Percentiles rank a stretch among this genome's conserved stretches.
Evolutionary conservation across 2,888 invertebrate species (phyloP).

Genomic region (Eueremaeus valkanovi): DNA sequence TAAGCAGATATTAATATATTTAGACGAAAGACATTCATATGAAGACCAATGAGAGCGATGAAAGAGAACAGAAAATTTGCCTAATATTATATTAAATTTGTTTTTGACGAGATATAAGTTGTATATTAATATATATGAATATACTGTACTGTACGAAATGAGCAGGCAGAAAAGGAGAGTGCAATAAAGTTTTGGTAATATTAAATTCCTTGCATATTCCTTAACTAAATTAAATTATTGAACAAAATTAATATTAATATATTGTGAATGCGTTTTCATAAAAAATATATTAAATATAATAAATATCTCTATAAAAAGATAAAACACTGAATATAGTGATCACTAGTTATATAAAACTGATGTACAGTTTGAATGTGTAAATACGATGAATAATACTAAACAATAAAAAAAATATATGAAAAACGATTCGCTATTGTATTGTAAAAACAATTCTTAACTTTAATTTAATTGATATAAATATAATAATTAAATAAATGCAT

Average conservation of each 20-base stretch:
- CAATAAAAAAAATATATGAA: not conserved
- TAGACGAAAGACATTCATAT: not conserved
- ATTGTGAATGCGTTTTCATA: conserved; percentile 24
- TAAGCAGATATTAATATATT: conserved; percentile 3
- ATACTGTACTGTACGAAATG: not conserved
- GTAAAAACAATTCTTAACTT: not conserved
- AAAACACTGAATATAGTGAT: not conserved
- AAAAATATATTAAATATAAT: not conserved
- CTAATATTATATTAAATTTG: not conserved
- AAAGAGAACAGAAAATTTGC: not conserved
- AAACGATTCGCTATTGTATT: not conserved
- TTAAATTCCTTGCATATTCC: conserved; percentile 27
- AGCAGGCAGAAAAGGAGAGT: conserved; percentile 14
- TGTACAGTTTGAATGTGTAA: conserved; percentile 31
- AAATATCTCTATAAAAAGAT: not conserved
- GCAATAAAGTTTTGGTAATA: conserved; percentile 30
- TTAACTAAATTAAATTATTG: conserved; percentile 30
- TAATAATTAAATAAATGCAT: not conserved
- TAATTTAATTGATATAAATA: too few species aligned
- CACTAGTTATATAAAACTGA: conserved; percentile 6
- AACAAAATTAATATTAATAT: conserved; percentile 33
- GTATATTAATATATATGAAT: not conserved
- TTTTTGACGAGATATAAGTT: not conserved
- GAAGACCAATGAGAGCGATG: not conserved
- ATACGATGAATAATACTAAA: not conserved